Conservation (phyloP, 2,113 vertebrate species). For the Bujurquina vittata region DNA sequence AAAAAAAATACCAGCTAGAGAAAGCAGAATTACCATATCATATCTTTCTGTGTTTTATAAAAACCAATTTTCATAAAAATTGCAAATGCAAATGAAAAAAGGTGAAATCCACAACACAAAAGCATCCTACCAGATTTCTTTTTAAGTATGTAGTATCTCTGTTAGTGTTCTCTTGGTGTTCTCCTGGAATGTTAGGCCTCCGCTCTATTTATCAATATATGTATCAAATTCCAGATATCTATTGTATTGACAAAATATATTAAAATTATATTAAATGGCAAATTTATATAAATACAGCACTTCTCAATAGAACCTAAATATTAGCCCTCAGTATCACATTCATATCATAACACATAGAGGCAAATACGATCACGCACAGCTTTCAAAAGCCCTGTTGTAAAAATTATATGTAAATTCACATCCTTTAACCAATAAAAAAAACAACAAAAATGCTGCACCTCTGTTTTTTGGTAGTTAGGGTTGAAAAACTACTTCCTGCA, state of each 20-base stretch:
- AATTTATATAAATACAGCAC: neutral
- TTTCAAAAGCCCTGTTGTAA: neutral
- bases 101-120: neutral
- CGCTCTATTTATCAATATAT: neutral
- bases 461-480: neutral
- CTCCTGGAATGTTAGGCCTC: neutral
- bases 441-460: neutral
- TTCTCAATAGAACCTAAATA: no score
- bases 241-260: neutral
- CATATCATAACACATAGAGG: neutral
- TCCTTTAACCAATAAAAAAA: no score
- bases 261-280: neutral
- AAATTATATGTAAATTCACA: neutral
- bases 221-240: neutral
- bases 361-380: neutral
- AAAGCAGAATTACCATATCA: constrained; percentile 1
- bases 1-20: constrained; percentile 37
- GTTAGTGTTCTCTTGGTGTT: neutral
- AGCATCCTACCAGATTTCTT: neutral
- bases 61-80: neutral
- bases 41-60: neutral
- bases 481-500: neutral
- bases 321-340: neutral
- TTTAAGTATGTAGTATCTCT: neutral
- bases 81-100: neutral